These are phyloP conservation scores for Hystrix cristata DNA, from an alignment of 2,113 vertebrate species.

Conservation along the genomic window DNA sequence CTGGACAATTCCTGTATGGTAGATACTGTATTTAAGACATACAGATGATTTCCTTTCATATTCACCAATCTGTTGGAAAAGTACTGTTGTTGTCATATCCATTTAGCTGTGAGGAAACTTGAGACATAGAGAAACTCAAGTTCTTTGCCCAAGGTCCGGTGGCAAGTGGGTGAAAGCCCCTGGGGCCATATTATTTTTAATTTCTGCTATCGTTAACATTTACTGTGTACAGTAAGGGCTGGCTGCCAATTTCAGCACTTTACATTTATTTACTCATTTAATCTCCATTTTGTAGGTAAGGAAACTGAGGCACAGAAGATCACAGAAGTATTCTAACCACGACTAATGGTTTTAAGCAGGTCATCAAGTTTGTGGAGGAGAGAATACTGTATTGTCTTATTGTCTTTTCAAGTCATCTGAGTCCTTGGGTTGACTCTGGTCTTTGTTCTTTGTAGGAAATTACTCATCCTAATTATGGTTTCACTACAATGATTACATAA, in stretches of 20 bases:
- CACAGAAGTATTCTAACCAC: not conserved
- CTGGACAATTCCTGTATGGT: not conserved
- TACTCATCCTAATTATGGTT: slow-evolving; percentile 22
- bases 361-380: not conserved
- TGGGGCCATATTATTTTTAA: not conserved
- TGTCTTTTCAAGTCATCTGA: not conserved
- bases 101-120: not conserved
- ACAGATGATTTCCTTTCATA: not conserved
- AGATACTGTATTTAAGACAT: not conserved
- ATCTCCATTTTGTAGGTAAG: not conserved
- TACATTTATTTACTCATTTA: not conserved
- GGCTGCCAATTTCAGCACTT: not conserved
- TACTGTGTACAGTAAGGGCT: not conserved
- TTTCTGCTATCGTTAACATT: not conserved
- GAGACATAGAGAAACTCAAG: not conserved
- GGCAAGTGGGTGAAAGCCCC: not conserved
- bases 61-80: not conserved
- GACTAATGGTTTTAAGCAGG: not conserved
- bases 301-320: not conserved
- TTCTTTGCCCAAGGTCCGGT: not conserved
- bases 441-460: slow-evolving; percentile 34
- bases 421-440: not conserved
- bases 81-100: not conserved
- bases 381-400: not conserved
- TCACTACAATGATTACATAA: not conserved